A percentile compares a stretch with the other conserved stretches of the same genome.
Evolutionary conservation across 2,113 vertebrate genomes (phyloP).

Genomic region (Brachyhypopomus occidentalis): DNA sequence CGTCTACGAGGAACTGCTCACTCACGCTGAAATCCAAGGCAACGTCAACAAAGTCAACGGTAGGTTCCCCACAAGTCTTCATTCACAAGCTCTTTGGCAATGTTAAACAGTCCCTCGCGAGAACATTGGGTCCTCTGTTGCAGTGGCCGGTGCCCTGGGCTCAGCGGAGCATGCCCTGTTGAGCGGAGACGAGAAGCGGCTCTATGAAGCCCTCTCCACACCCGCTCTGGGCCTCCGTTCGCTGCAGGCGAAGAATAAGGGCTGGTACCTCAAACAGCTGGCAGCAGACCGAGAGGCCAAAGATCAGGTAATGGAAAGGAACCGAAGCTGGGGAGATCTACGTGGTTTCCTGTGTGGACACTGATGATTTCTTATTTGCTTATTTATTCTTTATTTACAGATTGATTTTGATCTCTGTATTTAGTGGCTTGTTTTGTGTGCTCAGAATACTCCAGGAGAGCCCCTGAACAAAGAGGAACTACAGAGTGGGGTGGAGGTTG

Average conservation of each 20-base stretch:
- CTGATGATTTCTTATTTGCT: neutral
- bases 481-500: slow-evolving; percentile 84
- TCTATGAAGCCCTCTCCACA: slow-evolving; percentile 78
- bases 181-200: slow-evolving; percentile 63
- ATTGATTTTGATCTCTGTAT: neutral
- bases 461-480: slow-evolving; percentile 89
- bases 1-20: slow-evolving; percentile 94
- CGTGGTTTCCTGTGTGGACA: no score
- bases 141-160: slow-evolving; percentile 81
- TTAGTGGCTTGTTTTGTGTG: neutral
- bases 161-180: slow-evolving; percentile 81
- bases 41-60: slow-evolving; percentile 95
- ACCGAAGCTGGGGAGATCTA: no score
- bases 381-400: neutral
- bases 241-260: slow-evolving; percentile 82
- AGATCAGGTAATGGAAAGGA: slow-evolving; percentile 76
- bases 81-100: neutral
- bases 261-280: slow-evolving; percentile 96
- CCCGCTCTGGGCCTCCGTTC: slow-evolving; percentile 81
- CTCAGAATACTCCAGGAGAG: slow-evolving; percentile 76
- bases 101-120: neutral
- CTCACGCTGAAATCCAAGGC: slow-evolving; percentile 97
- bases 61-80: slow-evolving; percentile 65
- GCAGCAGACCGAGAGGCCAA: slow-evolving; percentile 81
- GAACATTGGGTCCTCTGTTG: neutral